Conservation (phyloP, 2,113 vertebrate species). For the Eupsittula cactorum region DNA sequence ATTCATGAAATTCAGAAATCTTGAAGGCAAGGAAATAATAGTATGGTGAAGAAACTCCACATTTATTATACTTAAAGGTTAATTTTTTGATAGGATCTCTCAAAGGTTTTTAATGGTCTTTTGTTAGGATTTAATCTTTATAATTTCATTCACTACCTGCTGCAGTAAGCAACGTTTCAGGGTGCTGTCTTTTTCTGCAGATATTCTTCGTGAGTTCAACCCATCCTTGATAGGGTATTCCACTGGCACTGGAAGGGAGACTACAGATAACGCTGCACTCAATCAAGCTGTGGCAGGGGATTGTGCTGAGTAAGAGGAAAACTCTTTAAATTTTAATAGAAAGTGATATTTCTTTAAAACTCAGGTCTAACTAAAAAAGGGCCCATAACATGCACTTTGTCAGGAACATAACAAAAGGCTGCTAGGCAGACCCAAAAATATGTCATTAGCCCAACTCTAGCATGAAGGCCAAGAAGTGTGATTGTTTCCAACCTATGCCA, state of each 20-base stretch:
- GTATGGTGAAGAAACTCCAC: not conserved
- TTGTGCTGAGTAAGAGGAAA: slow-evolving; percentile 52
- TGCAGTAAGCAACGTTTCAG: not conserved
- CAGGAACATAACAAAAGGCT: not conserved
- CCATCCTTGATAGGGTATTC: slow-evolving; percentile 75
- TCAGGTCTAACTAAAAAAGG: not conserved
- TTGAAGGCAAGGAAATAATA: not conserved
- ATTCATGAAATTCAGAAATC: not conserved
- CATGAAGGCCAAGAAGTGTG: not conserved
- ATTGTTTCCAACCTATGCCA: not conserved
- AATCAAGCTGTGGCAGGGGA: slow-evolving; percentile 77
- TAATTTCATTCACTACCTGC: not conserved
- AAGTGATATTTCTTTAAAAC: not conserved
- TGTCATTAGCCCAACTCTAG: not conserved
- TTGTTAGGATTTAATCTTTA: not conserved
- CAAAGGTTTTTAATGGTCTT: not conserved
- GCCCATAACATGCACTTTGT: not conserved
- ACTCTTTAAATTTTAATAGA: not conserved
- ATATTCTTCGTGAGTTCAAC: slow-evolving; percentile 80
- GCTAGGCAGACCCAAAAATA: not conserved
- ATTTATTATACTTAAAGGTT: not conserved
- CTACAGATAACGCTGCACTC: slow-evolving; percentile 6
- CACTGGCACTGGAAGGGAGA: slow-evolving; percentile 45
- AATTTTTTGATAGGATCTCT: not conserved
- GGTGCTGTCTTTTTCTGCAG: slow-evolving; percentile 61